phyloP scores from a whole-genome alignment of 92 coral and sea anemone genomes.

The Parazoanthus swiftii region DNA sequence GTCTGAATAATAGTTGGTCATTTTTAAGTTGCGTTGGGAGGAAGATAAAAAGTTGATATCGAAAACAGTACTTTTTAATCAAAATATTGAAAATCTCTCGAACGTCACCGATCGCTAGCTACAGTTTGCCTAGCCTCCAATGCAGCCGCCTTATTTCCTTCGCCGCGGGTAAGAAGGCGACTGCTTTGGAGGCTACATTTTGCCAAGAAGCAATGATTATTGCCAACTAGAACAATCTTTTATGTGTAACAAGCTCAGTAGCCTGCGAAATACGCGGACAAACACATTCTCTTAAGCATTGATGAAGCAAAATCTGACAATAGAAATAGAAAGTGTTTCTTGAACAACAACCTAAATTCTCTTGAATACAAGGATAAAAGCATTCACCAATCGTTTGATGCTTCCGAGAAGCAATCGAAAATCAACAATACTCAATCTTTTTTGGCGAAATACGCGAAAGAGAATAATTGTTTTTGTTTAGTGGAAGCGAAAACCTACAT shows the following conservation, averaged over 20 bases:
- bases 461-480: not conserved
- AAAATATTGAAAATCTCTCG: too few relatives aligned
- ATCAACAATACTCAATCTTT: not conserved
- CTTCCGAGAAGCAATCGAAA: not conserved
- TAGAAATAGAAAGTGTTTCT: not conserved
- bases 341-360: not conserved
- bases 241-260: not conserved
- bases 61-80: too few relatives aligned
- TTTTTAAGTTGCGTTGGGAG: too few relatives aligned
- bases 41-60: too few relatives aligned
- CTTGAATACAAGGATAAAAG: not conserved
- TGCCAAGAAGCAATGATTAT: not conserved
- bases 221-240: not conserved
- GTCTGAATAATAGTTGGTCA: too few relatives aligned
- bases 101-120: too few relatives aligned
- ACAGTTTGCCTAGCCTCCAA: too few relatives aligned
- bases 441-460: not conserved
- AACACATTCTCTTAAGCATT: not conserved
- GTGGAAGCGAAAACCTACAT: not conserved
- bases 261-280: not conserved
- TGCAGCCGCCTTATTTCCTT: too few relatives aligned
- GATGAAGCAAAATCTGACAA: not conserved
- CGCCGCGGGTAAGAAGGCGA: too few relatives aligned
- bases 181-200: too few relatives aligned
- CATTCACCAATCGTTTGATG: not conserved